A percentile compares a stretch with the other conserved stretches of the same genome.
phyloP scores from a whole-genome alignment of 2,113 vertebrate genomes.

The Patagioenas fasciata region DNA sequence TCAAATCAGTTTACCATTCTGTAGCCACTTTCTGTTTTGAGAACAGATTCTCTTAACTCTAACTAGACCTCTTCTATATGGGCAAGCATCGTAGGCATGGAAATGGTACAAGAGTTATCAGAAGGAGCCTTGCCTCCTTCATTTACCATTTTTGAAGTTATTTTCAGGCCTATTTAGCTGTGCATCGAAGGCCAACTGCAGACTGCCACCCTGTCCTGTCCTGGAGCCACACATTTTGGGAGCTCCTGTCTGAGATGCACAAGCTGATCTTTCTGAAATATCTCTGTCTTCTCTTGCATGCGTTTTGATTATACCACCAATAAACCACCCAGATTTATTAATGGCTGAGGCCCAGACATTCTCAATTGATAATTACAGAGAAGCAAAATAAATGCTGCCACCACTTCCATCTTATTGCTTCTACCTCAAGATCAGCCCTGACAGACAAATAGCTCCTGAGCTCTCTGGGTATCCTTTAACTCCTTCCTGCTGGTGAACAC shows the following conservation, averaged over 20 bases:
- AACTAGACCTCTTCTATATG: background rate
- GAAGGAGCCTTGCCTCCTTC: background rate
- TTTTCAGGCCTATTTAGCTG: background rate
- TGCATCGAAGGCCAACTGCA: background rate
- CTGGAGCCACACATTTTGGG: background rate
- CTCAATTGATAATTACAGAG: background rate
- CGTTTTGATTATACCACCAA: background rate
- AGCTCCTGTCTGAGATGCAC: background rate
- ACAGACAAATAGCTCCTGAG: background rate
- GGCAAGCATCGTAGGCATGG: background rate
- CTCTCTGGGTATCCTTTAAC: background rate
- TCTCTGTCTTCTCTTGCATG: background rate
- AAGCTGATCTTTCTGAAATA: background rate
- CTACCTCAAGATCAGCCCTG: background rate
- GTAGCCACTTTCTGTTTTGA: background rate
- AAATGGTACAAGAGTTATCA: background rate
- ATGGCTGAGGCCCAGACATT: background rate
- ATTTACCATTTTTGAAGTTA: background rate
- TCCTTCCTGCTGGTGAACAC: background rate
- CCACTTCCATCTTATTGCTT: background rate
- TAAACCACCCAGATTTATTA: background rate
- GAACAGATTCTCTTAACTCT: background rate
- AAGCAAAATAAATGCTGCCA: background rate
- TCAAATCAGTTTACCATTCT: background rate
- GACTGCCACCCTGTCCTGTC: background rate